Base-by-base conservation (phyloP, 2,797 vertebrate genomes). In the Chelon auratus region DNA sequence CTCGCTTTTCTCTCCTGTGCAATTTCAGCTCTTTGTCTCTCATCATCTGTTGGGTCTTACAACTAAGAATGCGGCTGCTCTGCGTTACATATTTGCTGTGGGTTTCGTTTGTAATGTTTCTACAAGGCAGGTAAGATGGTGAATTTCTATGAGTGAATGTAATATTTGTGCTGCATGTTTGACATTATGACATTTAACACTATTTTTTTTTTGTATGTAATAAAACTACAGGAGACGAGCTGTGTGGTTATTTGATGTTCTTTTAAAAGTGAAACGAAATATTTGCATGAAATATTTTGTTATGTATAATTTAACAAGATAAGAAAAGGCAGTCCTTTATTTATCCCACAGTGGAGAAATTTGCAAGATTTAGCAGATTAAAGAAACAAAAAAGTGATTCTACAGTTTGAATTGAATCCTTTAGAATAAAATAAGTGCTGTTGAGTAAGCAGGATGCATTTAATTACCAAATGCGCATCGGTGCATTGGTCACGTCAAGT, bases 111-210 rank as follows among this genome's bases (percentile, higher is more conserved):
- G 26, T 91, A 37, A 73, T 89, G 70, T 87, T 91, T 84, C 86
- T 93, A 17, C 90, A 88, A 78, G 79, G 78, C 83, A 93, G 93
- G 94, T 94, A 90, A 92, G 87, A 75, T 4, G 24, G 24, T 3
- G 24, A 5, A 12, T 30, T 71, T 33, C 18, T 3, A 63, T 39
- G 17, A 60, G 11, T 63, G 51, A 52, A 17, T 50, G 9, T 18
- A 11, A 68, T 42, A 1, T 22, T 22, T 30, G 47, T 22, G 24
- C 10, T 54, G 12, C 24, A 37, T 53, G 17, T 45, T 48, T 82
- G 17, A n/a, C 17, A 30, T 50, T 72, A 68, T 39, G 14, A 10
- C 5, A 45, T 45, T 20, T 57, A n/a, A 78, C 52, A 52, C 5
- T 9, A 7, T 37, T 42, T 15, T 6, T 9, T 42, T 42, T 17